phyloP scores from a whole-genome alignment of 1,140 invertebrate genomes.

The Heliconius congener region DNA sequence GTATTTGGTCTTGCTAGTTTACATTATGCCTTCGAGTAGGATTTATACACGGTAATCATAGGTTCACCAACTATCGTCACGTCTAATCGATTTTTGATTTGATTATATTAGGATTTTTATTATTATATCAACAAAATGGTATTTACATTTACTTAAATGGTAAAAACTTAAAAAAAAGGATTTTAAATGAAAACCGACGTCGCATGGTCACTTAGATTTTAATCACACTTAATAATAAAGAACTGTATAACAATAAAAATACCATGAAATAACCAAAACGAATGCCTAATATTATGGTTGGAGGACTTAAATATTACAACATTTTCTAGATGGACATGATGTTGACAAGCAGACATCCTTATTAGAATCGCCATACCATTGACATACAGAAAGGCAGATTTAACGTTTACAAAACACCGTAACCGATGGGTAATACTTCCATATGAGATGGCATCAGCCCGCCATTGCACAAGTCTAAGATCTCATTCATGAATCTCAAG shows the following conservation, averaged over 20 bases:
- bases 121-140: no score
- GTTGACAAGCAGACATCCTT: slow-evolving; percentile 9
- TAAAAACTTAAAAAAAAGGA: no score
- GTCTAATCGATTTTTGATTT: no score
- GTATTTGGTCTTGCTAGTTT: no score
- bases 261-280: not conserved
- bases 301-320: not conserved
- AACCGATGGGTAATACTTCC: slow-evolving; percentile 29
- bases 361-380: not conserved
- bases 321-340: not conserved
- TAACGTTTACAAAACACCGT: slow-evolving; percentile 30
- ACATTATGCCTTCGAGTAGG: no score
- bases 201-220: not conserved
- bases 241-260: not conserved
- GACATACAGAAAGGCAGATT: not conserved
- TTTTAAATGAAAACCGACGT: not conserved
- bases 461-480: slow-evolving; percentile 35
- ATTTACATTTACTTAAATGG: no score
- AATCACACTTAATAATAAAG: not conserved
- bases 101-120: no score
- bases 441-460: slow-evolving; percentile 14
- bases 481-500: slow-evolving; percentile 47
- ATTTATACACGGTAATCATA: no score
- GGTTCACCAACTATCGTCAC: no score
- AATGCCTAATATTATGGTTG: not conserved